phyloP scores from a whole-genome alignment of 2,888 invertebrate genomes.

The Drosophila prolongata region DNA sequence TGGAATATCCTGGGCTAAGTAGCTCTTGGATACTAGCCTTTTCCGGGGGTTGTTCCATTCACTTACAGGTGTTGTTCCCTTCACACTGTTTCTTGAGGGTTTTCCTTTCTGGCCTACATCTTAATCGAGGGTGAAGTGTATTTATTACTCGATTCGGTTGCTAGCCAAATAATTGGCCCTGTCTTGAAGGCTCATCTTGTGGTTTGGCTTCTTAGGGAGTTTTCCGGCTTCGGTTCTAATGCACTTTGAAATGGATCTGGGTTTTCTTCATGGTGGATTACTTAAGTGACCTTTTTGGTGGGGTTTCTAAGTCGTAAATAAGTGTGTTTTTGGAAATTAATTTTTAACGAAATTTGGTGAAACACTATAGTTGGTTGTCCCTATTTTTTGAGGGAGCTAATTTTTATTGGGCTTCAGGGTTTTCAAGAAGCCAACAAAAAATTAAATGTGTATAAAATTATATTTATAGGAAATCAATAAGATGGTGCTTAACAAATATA shows the following conservation, averaged over 20 bases:
- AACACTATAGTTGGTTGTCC: too few species aligned
- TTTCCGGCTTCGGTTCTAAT: slow-evolving; percentile 26
- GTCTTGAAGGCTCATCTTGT: slow-evolving; percentile 14
- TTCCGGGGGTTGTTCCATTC: slow-evolving; percentile 18
- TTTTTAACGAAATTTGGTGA: too few species aligned
- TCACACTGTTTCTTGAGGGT: slow-evolving; percentile 36
- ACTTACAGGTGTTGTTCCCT: slow-evolving; percentile 41
- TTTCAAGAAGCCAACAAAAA: too few species aligned
- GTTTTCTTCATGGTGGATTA: slow-evolving; percentile 5
- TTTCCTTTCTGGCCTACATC: slow-evolving; percentile 33
- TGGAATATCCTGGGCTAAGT: slow-evolving; percentile 38
- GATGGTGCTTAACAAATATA: too few species aligned
- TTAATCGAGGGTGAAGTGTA: slow-evolving; percentile 38
- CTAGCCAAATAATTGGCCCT: slow-evolving; percentile 33
- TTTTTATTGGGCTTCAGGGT: too few species aligned
- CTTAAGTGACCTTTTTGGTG: neutral
- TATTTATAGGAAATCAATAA: too few species aligned
- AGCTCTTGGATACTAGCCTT: slow-evolving; percentile 24
- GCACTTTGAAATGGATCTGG: slow-evolving; percentile 18
- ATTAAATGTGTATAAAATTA: too few species aligned
- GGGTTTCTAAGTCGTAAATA: neutral
- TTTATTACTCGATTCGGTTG: slow-evolving; percentile 42
- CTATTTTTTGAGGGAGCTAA: too few species aligned
- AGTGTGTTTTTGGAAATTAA: neutral
- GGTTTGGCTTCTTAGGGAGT: slow-evolving; percentile 21